Evolutionary conservation across 1,140 invertebrate species (phyloP).

Genomic region (Oedothorax gibbosus): DNA sequence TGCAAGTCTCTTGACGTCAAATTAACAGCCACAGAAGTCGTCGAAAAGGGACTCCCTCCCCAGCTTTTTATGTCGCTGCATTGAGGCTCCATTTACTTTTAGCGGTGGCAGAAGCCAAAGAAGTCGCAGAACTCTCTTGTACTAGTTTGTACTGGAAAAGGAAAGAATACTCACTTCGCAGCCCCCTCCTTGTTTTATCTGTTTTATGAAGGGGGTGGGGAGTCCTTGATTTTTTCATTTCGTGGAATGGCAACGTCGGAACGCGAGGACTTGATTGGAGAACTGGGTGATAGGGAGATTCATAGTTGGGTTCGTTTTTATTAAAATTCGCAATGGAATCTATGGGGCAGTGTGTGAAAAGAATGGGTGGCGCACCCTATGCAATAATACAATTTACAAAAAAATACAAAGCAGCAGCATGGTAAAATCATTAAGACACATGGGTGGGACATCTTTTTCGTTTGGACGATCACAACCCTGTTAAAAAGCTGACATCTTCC

Average conservation of each 20-base stretch:
- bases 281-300: slow-evolving; percentile 8
- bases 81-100: slow-evolving; percentile 47
- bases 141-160: slow-evolving; percentile 29
- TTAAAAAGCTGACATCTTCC: too few relatives aligned
- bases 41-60: not conserved
- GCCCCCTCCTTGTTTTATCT: not conserved
- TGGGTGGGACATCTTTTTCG: too few relatives aligned
- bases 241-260: not conserved
- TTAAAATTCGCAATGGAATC: too few relatives aligned
- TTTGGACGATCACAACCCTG: too few relatives aligned
- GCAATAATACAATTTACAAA: too few relatives aligned
- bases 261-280: slow-evolving; percentile 36
- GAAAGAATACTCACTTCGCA: not conserved
- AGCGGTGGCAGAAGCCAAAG: not conserved
- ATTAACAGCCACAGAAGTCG: slow-evolving; percentile 44
- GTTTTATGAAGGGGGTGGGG: not conserved
- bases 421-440: too few relatives aligned
- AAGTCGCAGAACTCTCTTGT: slow-evolving; percentile 2
- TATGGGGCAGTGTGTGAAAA: too few relatives aligned
- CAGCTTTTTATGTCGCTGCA: slow-evolving; percentile 14
- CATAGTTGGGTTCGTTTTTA: too few relatives aligned
- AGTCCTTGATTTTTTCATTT: slow-evolving; percentile 26
- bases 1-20: slow-evolving; percentile 22
- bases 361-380: too few relatives aligned
- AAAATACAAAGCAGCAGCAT: too few relatives aligned